Percentiles rank a stretch among this genome's conserved stretches.
These are phyloP conservation scores for Physella acuta DNA, from an alignment of 1,140 invertebrate species.

Conservation along the genomic window DNA sequence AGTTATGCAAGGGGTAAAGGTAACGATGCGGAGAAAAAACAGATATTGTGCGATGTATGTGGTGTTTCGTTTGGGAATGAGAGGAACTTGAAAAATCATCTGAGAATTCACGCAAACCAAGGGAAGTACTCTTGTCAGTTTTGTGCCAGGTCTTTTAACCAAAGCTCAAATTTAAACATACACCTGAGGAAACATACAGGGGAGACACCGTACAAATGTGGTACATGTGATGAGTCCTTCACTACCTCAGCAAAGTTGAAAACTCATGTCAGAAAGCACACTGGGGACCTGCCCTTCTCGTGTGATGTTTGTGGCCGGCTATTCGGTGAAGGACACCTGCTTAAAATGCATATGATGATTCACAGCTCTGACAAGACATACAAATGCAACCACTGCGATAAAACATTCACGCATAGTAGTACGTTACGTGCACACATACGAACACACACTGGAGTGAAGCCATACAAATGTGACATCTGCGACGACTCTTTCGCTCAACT, in stretches of 20 bases:
- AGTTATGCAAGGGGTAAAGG: neutral
- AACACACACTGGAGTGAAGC: slow-evolving; percentile 16
- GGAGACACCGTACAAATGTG: slow-evolving; percentile 15
- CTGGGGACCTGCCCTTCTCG: neutral
- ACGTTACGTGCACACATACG: slow-evolving; percentile 49
- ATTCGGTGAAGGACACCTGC: slow-evolving; percentile 13
- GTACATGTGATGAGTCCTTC: slow-evolving; percentile 9
- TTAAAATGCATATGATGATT: slow-evolving; percentile 18
- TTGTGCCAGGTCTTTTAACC: slow-evolving; percentile 13
- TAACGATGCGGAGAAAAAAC: neutral
- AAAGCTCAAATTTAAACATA: slow-evolving; percentile 13
- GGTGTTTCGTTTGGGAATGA: slow-evolving; percentile 12
- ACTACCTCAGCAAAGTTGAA: slow-evolving; percentile 8
- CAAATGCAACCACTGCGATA: slow-evolving; percentile 36
- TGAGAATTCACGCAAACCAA: neutral
- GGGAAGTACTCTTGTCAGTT: slow-evolving; percentile 4
- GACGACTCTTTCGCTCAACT: slow-evolving; percentile 21
- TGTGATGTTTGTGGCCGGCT: slow-evolving; percentile 17
- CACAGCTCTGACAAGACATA: slow-evolving; percentile 21
- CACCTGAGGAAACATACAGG: slow-evolving; percentile 21
- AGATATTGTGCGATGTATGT: slow-evolving; percentile 18
- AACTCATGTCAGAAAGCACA: slow-evolving; percentile 19
- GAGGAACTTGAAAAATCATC: slow-evolving; percentile 11
- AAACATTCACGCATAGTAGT: slow-evolving; percentile 36
- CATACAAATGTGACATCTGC: slow-evolving; percentile 27